Conservation (phyloP, 2,797 vertebrate genomes). For the Pangasius macronema region DNA sequence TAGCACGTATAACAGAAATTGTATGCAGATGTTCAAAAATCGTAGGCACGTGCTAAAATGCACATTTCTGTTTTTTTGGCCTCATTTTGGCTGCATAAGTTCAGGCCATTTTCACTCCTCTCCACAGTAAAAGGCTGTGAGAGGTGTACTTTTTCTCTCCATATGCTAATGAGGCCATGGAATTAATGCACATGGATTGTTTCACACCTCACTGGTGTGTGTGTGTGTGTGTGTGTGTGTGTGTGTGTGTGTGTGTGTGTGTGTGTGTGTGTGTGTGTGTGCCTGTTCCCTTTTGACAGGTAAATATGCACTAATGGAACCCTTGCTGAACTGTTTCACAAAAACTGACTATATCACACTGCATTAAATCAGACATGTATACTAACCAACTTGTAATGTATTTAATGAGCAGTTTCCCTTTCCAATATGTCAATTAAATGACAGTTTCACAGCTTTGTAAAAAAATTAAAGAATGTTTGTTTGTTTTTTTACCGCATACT, state of each 20-base stretch:
- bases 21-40: not conserved
- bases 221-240: not conserved
- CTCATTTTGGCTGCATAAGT: not conserved
- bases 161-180: constrained; percentile 50
- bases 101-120: constrained; percentile 53
- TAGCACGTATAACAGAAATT: constrained; percentile 10
- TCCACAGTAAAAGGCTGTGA: constrained; percentile 36
- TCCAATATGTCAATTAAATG: not conserved
- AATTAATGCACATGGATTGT: constrained; percentile 8
- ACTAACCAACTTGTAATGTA: not conserved
- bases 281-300: not conserved
- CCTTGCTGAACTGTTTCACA: not conserved
- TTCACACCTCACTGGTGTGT: not conserved
- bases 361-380: not conserved
- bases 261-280: not conserved
- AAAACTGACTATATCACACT: not conserved
- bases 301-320: not conserved
- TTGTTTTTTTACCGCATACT: not conserved
- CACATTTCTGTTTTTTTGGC: not conserved
- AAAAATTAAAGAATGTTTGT: not conserved
- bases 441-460: not conserved
- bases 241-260: not conserved
- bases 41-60: constrained; percentile 39
- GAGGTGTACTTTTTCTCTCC: constrained; percentile 60
- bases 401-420: not conserved